Evolutionary conservation across 2,888 invertebrate genomes (phyloP).

Genomic region (Cheilosia impressa): DNA sequence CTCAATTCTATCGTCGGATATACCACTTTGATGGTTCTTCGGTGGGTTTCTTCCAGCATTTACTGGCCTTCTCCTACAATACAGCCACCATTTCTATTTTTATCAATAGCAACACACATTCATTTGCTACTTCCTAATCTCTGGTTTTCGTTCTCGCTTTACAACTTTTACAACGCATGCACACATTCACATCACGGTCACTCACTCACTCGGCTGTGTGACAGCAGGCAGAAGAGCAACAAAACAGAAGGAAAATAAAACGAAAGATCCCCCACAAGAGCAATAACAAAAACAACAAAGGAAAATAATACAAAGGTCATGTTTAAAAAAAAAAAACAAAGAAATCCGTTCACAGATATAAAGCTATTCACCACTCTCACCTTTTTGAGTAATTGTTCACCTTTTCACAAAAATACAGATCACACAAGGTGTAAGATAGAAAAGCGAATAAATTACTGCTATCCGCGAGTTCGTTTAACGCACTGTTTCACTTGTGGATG

Average conservation of each 20-base stretch:
- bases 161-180: slow-evolving; percentile 44
- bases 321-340: slow-evolving; percentile 1
- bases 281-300: slow-evolving; percentile 33
- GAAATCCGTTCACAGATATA: slow-evolving; percentile 25
- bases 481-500: slow-evolving; percentile 3
- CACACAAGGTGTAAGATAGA: slow-evolving; percentile 11
- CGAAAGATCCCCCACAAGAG: slow-evolving; percentile 7
- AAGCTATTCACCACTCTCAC: slow-evolving; percentile 47
- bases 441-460: slow-evolving; percentile 5
- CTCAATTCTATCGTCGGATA: neutral
- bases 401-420: slow-evolving; percentile 5
- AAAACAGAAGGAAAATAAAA: slow-evolving; percentile 38
- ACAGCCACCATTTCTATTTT: slow-evolving; percentile 33
- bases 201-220: slow-evolving; percentile 41
- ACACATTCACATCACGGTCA: slow-evolving; percentile 54
- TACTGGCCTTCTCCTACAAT: slow-evolving; percentile 1
- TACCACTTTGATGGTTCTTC: slow-evolving; percentile 11
- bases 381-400: slow-evolving; percentile 31
- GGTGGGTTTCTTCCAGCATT: neutral
- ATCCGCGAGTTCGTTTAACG: slow-evolving; percentile 24
- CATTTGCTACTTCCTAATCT: neutral
- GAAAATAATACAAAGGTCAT: slow-evolving; percentile 41
- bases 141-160: slow-evolving; percentile 11
- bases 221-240: slow-evolving; percentile 24
- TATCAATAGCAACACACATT: slow-evolving; percentile 8